Evolutionary conservation across 37 sponge, comb jelly and placozoan genomes (phyloP).

Genomic region (Halisarca cf. caerulea): DNA sequence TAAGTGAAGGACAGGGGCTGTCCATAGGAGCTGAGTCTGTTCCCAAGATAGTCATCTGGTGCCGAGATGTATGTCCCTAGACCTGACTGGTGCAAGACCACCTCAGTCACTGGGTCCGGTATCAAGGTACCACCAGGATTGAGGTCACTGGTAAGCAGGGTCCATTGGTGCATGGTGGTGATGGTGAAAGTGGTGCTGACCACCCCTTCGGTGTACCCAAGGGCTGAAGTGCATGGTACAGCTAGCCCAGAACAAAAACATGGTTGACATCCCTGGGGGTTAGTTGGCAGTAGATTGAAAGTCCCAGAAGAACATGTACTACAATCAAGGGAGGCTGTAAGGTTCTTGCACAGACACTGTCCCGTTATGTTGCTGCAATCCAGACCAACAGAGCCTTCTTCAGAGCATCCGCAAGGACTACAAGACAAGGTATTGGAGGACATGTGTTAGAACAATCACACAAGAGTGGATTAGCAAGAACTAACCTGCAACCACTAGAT

Average conservation of each 20-base stretch:
- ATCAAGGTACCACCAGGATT: not conserved
- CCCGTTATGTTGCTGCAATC: constrained; percentile 49
- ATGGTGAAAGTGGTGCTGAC: constrained; percentile 18
- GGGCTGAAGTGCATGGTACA: constrained; percentile 41
- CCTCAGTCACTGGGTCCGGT: constrained; percentile 5
- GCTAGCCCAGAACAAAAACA: constrained; percentile 76
- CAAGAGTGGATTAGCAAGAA: too few relatives aligned
- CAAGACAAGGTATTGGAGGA: too few relatives aligned
- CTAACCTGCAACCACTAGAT: constrained; percentile 60
- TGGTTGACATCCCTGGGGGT: constrained; percentile 73
- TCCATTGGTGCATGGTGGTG: constrained; percentile 15
- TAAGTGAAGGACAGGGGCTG: constrained; percentile 34
- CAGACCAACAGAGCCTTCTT: constrained; percentile 9
- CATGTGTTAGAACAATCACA: not conserved
- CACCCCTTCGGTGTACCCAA: constrained; percentile 16
- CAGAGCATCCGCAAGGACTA: constrained; percentile 46
- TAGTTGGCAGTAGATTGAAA: constrained; percentile 59
- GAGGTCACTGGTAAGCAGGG: not conserved
- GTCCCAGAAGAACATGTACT: constrained; percentile 40
- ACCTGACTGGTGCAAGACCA: not conserved
- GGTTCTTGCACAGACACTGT: constrained; percentile 56
- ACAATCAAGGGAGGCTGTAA: constrained; percentile 31
- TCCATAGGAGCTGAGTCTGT: constrained; percentile 64
- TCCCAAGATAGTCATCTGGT: constrained; percentile 53
- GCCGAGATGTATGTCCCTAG: constrained; percentile 39